These are phyloP conservation scores for Xiphophorus couchianus DNA, from an alignment of 2,113 vertebrate genomes.

Conservation along the genomic window DNA sequence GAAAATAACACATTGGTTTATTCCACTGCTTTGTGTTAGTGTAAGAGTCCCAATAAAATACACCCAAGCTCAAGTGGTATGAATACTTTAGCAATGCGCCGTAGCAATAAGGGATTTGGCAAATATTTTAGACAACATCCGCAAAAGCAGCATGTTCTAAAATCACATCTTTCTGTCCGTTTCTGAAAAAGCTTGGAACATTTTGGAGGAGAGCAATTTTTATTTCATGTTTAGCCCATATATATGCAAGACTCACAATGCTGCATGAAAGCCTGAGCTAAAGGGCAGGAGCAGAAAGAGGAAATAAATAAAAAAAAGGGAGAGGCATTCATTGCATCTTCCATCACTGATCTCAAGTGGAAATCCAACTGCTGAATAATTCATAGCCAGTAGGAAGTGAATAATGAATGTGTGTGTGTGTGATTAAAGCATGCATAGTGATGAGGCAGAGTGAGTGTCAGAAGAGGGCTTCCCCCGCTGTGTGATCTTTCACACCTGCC, in stretches of 20 bases:
- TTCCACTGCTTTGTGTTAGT: too few relatives aligned
- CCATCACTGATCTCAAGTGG: conserved; percentile 56
- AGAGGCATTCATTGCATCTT: conserved; percentile 52
- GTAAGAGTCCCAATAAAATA: too few relatives aligned
- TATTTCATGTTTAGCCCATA: background rate
- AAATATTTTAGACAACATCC: too few relatives aligned
- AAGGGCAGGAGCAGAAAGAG: conserved; percentile 15
- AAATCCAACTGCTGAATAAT: conserved; percentile 75
- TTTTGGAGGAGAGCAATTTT: background rate
- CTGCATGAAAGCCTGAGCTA: conserved; percentile 12
- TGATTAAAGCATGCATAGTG: conserved; percentile 76
- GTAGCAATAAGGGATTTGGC: too few relatives aligned
- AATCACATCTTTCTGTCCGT: background rate
- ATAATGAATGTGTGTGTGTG: conserved; percentile 73
- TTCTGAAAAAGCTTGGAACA: background rate
- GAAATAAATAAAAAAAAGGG: background rate
- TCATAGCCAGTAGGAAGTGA: conserved; percentile 65
- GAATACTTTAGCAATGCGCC: too few relatives aligned
- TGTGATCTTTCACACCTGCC: conserved; percentile 54
- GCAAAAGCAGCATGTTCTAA: background rate
- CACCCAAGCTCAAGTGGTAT: too few relatives aligned
- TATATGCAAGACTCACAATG: conserved; percentile 5
- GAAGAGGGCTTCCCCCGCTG: conserved; percentile 56
- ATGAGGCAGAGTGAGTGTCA: conserved; percentile 40
- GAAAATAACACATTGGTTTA: too few relatives aligned